Conservation (phyloP, 2,888 invertebrate genomes). For the Vanessa cardui region DNA sequence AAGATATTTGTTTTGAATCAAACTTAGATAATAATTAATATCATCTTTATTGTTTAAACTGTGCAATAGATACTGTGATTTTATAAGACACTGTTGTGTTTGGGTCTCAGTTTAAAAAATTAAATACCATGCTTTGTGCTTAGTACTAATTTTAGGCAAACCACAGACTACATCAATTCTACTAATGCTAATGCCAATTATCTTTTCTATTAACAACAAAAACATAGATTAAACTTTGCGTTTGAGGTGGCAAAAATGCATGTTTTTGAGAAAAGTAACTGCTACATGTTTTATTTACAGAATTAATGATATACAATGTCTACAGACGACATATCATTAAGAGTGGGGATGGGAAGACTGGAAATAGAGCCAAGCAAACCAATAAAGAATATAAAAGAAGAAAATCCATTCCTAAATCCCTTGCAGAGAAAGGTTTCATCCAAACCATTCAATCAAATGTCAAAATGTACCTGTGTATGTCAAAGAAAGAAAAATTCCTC, state of each 20-base stretch:
- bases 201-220: neutral
- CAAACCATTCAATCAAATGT: constrained; percentile 46
- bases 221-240: neutral
- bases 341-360: constrained; percentile 79
- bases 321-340: constrained; percentile 76
- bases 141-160: neutral
- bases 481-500: constrained; percentile 55
- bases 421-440: constrained; percentile 45
- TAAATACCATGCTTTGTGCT: neutral
- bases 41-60: neutral
- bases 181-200: too few species aligned
- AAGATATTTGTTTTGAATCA: constrained; percentile 24
- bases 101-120: neutral
- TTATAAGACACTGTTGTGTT: neutral
- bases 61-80: neutral
- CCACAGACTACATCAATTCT: neutral
- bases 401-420: constrained; percentile 61
- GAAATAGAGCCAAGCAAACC: constrained; percentile 79
- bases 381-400: constrained; percentile 52
- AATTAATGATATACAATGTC: constrained; percentile 55
- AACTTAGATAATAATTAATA: neutral
- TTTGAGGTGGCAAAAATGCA: too few species aligned
- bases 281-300: constrained; percentile 31
- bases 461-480: constrained; percentile 60
- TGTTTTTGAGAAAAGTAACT: neutral